Evolutionary conservation across 2,797 vertebrate species (phyloP).

Genomic region (Pelochelys cantorii): DNA sequence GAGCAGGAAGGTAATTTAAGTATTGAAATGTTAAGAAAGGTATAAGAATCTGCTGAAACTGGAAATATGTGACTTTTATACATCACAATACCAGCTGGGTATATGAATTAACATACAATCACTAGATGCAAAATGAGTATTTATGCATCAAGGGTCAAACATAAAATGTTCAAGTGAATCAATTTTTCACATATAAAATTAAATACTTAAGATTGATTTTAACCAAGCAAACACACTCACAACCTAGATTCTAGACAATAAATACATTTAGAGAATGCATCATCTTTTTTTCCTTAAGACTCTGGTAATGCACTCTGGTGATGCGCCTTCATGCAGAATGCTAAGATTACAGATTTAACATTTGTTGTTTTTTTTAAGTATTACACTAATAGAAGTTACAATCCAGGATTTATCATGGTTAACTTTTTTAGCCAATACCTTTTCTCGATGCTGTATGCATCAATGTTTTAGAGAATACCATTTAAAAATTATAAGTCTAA

Average conservation of each 20-base stretch:
- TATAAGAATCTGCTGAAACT: constrained; percentile 5
- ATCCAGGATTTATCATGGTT: background rate
- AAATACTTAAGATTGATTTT: background rate
- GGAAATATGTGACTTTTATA: background rate
- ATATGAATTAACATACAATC: background rate
- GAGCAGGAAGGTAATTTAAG: background rate
- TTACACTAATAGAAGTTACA: background rate
- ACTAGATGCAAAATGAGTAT: background rate
- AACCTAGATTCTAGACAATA: background rate
- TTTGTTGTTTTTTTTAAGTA: background rate
- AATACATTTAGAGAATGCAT: background rate
- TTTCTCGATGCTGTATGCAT: too few species aligned
- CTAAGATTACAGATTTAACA: background rate
- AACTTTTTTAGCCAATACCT: too few species aligned
- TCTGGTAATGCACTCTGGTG: background rate
- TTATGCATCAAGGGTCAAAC: background rate
- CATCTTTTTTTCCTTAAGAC: background rate
- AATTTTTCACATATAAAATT: background rate
- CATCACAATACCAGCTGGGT: too few species aligned
- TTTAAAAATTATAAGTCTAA: too few species aligned
- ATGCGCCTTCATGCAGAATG: background rate
- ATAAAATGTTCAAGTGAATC: background rate
- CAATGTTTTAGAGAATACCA: too few species aligned
- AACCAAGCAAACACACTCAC: background rate
- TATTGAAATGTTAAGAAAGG: constrained; percentile 17